A percentile compares a stretch with the other conserved stretches of the same genome.
Conservation (phyloP, 2,113 vertebrate species). For the Ceyx melanurus region DNA sequence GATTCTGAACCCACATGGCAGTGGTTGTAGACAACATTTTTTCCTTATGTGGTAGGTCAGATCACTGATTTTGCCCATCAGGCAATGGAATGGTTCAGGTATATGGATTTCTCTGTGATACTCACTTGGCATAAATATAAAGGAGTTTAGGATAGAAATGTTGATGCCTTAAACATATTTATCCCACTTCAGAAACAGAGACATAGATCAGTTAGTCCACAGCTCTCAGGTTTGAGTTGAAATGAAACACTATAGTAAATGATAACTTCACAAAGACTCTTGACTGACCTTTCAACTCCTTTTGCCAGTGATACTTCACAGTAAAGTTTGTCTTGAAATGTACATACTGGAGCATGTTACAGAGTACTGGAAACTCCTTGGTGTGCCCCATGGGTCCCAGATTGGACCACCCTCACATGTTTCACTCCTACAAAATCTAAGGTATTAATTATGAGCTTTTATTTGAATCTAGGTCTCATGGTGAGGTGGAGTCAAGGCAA, state of each 20-base stretch:
- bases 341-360: neutral
- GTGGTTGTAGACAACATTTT: neutral
- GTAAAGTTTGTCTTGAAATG: neutral
- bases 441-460: neutral
- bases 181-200: neutral
- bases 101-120: neutral
- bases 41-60: neutral
- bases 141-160: neutral
- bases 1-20: neutral
- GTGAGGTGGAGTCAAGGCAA: neutral
- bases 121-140: neutral
- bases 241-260: neutral
- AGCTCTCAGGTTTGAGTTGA: neutral
- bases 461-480: neutral
- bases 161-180: neutral
- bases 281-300: neutral
- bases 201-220: neutral
- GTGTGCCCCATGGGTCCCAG: neutral
- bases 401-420: neutral
- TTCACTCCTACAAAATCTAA: neutral
- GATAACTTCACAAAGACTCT: neutral
- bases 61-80: neutral
- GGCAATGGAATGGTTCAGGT: neutral
- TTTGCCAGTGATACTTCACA: neutral
- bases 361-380: neutral